phyloP scores from a whole-genome alignment of 2,888 invertebrate genomes.

The Plutella xylostella region DNA sequence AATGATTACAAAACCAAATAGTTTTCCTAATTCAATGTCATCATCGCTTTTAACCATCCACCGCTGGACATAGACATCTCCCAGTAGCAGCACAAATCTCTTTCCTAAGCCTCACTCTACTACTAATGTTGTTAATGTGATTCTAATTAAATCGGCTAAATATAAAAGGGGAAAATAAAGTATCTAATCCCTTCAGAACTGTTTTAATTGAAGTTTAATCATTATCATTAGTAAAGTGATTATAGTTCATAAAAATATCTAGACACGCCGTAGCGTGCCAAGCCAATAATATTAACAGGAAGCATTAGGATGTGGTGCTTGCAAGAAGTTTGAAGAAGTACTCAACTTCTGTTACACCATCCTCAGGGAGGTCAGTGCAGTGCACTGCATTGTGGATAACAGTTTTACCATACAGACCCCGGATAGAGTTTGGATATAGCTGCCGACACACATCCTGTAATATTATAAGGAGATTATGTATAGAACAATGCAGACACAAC shows the following conservation, averaged over 20 bases:
- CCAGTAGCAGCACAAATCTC: too few species aligned
- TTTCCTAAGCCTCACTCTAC: too few species aligned
- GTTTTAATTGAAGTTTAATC: background rate
- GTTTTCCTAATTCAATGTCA: slow-evolving; percentile 4
- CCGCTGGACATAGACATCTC: too few species aligned
- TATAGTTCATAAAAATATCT: too few species aligned
- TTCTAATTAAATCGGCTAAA: too few species aligned
- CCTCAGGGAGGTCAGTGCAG: slow-evolving; percentile 92
- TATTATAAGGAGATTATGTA: background rate
- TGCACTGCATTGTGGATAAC: slow-evolving; percentile 89
- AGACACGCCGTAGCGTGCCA: too few species aligned
- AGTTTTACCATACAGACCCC: slow-evolving; percentile 85
- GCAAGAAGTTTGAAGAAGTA: slow-evolving; percentile 79
- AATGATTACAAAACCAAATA: slow-evolving; percentile 61
- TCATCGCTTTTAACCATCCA: too few species aligned
- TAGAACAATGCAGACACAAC: background rate
- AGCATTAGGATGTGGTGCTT: too few species aligned
- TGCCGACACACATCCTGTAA: slow-evolving; percentile 63
- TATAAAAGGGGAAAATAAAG: too few species aligned
- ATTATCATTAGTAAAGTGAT: too few species aligned
- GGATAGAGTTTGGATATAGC: slow-evolving; percentile 82
- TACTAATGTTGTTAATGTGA: too few species aligned
- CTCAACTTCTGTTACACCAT: slow-evolving; percentile 82
- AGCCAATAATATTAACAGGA: slow-evolving; percentile 8
- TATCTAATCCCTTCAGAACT: too few species aligned